phyloP scores from a whole-genome alignment of 2,797 vertebrate genomes.

The Nyctalus aviator region DNA sequence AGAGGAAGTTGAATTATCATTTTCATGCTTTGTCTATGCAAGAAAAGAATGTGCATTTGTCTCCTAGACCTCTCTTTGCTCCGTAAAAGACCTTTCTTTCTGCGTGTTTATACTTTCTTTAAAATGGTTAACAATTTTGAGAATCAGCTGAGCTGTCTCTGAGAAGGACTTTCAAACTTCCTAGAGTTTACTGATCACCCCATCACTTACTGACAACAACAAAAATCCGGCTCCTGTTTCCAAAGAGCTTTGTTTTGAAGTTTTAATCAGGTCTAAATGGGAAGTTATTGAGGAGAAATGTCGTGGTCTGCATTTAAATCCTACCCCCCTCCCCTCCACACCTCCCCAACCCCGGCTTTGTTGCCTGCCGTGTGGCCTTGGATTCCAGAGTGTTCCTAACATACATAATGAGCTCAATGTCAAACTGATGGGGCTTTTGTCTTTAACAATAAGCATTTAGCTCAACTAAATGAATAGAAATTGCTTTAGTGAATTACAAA shows the following conservation, averaged over 20 bases:
- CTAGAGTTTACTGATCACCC: background rate
- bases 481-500: constrained; percentile 96
- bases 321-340: constrained; percentile 83
- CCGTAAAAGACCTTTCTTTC: background rate
- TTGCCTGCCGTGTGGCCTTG: constrained; percentile 92
- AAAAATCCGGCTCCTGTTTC: constrained; percentile 56
- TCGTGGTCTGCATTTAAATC: constrained; percentile 87
- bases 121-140: background rate
- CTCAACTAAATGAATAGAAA: constrained; percentile 96
- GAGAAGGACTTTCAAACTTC: constrained; percentile 11
- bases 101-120: background rate
- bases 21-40: rapidly evolving
- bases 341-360: constrained; percentile 81
- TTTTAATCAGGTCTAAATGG: constrained; percentile 85
- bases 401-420: constrained; percentile 94
- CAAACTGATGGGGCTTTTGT: constrained; percentile 93
- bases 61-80: too few species aligned
- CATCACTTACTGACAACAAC: constrained; percentile 40
- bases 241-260: constrained; percentile 84
- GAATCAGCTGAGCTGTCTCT: background rate
- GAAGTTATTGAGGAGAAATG: constrained; percentile 80
- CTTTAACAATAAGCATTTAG: constrained; percentile 95
- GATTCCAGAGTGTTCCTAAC: constrained; percentile 96
- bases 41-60: rapidly evolving
- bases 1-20: rapidly evolving